A percentile compares a stretch with the other conserved stretches of the same genome.
Evolutionary conservation across 1,140 invertebrate genomes (phyloP).

Genomic region (Oscheius sp.): DNA sequence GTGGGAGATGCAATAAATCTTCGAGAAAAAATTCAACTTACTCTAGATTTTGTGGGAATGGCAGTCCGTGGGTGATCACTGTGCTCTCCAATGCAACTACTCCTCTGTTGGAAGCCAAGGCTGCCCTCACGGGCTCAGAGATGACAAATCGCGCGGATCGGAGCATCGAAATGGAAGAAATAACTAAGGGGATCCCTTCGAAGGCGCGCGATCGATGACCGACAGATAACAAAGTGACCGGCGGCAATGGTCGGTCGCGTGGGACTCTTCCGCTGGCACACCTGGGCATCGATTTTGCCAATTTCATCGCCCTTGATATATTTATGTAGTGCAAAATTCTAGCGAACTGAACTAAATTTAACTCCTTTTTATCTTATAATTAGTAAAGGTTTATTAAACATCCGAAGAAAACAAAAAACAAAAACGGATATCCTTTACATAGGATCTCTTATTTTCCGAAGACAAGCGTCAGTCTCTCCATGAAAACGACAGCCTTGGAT

Average conservation of each 20-base stretch:
- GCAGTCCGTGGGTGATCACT: slow-evolving; percentile 97
- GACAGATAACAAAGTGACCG: neutral
- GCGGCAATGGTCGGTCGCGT: neutral
- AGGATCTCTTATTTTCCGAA: too few species aligned
- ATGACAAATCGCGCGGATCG: slow-evolving; percentile 6
- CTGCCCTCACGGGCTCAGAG: slow-evolving; percentile 8
- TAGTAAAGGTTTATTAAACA: too few species aligned
- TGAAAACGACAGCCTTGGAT: neutral
- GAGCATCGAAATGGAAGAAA: neutral
- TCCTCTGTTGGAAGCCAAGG: slow-evolving; percentile 7
- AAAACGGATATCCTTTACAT: too few species aligned
- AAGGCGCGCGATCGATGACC: neutral
- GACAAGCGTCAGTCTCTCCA: neutral
- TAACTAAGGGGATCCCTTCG: neutral
- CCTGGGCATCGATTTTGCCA: neutral
- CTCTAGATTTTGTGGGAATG: slow-evolving; percentile 84
- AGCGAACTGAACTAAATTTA: too few species aligned
- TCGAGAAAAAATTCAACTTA: slow-evolving; percentile 48
- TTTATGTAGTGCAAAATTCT: too few species aligned
- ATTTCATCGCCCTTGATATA: neutral
- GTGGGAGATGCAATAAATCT: slow-evolving; percentile 14
- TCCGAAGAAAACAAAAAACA: too few species aligned
- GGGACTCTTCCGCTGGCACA: neutral
- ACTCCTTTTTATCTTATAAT: too few species aligned
- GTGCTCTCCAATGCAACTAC: slow-evolving; percentile 92